phyloP scores from a whole-genome alignment of 1,140 invertebrate species.

The Cyclina sinensis region DNA sequence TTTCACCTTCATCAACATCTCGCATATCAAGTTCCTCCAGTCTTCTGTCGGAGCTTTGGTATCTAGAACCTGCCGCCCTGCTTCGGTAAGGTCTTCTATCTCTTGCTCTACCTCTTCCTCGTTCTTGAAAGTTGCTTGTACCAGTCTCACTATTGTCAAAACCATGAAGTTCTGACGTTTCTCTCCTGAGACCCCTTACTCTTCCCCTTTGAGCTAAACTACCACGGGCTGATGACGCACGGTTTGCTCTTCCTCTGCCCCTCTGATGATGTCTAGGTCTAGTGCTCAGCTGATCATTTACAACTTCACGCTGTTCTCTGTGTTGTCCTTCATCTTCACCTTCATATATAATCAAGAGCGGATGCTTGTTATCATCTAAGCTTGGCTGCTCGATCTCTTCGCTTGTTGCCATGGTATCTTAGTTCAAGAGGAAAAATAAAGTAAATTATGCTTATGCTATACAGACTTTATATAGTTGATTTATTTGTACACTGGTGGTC shows the following conservation, averaged over 20 bases:
- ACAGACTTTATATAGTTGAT: too few species aligned
- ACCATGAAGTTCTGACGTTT: too few species aligned
- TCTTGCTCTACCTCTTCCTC: conserved; percentile 6
- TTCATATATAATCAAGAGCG: background rate
- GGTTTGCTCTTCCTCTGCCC: background rate
- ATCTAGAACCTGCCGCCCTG: background rate
- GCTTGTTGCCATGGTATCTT: background rate
- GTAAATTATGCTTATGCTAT: too few species aligned
- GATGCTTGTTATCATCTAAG: background rate
- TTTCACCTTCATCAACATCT: background rate
- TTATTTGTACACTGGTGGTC: too few species aligned
- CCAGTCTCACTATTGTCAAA: background rate
- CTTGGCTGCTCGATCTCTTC: background rate
- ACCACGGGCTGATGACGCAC: background rate
- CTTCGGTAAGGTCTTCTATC: background rate
- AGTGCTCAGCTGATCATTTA: background rate
- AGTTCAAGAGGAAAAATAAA: background rate
- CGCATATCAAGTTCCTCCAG: background rate
- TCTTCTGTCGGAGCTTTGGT: background rate
- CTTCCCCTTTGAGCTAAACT: background rate
- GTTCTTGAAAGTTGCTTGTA: background rate
- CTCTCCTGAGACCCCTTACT: too few species aligned
- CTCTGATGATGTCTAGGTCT: background rate
- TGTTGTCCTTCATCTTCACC: background rate
- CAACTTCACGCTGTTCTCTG: background rate